These are phyloP conservation scores for Anoplius nigerrimus DNA, from an alignment of 2,888 invertebrate genomes.

Conservation along the genomic window DNA sequence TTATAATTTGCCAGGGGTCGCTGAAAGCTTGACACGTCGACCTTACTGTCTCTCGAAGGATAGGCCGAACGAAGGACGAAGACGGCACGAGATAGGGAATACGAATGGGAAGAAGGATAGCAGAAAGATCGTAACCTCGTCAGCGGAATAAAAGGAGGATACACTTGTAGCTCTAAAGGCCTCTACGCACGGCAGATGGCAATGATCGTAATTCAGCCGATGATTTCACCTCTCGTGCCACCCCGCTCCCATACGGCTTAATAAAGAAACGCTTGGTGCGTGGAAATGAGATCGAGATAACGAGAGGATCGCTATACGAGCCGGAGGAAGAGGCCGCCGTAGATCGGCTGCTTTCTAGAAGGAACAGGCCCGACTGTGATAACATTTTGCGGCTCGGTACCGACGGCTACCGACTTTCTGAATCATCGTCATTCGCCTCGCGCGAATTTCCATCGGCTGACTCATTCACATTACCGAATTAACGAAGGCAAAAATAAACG, in stretches of 20 bases:
- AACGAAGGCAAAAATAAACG: neutral
- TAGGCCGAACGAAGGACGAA: neutral
- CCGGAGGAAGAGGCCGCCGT: conserved; percentile 18
- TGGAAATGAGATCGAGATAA: conserved; percentile 53
- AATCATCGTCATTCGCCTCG: neutral
- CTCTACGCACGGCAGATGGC: conserved; percentile 29
- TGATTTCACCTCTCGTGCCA: conserved; percentile 33
- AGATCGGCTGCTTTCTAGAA: conserved; percentile 23
- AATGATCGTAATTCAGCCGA: conserved; percentile 43
- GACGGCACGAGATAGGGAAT: neutral
- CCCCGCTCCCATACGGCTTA: conserved; percentile 30
- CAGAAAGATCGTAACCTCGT: conserved; percentile 16
- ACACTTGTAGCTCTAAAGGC: conserved; percentile 4
- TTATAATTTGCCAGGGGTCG: conserved; percentile 40
- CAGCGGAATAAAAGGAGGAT: too few relatives aligned
- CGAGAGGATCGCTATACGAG: conserved; percentile 39
- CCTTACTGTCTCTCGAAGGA: conserved; percentile 8
- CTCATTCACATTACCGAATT: neutral
- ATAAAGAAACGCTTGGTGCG: conserved; percentile 41
- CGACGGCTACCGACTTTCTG: conserved; percentile 24
- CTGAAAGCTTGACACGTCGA: conserved; percentile 20
- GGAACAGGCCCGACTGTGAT: conserved; percentile 40
- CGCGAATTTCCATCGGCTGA: neutral
- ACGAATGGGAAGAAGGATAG: neutral
- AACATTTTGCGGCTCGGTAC: conserved; percentile 25